Conservation (phyloP, 1,140 invertebrate species). For the Heliothis subflexa region DNA sequence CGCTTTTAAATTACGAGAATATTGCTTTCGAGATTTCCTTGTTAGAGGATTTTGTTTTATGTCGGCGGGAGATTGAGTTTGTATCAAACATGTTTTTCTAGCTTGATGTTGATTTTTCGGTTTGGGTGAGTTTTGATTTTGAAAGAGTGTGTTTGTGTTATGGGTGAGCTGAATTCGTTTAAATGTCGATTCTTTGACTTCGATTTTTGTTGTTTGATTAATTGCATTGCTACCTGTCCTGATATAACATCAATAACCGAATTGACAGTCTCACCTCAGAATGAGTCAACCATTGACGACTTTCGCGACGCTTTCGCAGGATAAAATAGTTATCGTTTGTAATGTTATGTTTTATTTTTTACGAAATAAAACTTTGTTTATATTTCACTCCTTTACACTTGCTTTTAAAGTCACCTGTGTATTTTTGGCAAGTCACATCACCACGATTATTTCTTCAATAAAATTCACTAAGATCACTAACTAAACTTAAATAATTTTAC, state of each 20-base stretch:
- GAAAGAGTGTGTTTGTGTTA: too few relatives aligned
- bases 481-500: slow-evolving; percentile 18
- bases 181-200: background rate
- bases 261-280: too few relatives aligned
- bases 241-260: too few relatives aligned
- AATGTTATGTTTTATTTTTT: too few relatives aligned
- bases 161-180: background rate
- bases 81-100: slow-evolving; percentile 1
- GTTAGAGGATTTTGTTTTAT: background rate
- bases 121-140: too few relatives aligned
- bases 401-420: too few relatives aligned
- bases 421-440: background rate
- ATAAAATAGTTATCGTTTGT: too few relatives aligned
- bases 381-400: too few relatives aligned
- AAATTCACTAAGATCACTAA: background rate
- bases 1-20: slow-evolving; percentile 10
- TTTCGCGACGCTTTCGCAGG: too few relatives aligned
- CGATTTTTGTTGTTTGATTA: background rate
- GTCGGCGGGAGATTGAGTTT: background rate
- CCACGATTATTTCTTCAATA: background rate
- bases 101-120: too few relatives aligned
- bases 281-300: too few relatives aligned
- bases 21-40: slow-evolving; percentile 1
- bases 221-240: background rate
- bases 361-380: too few relatives aligned